Evolutionary conservation across 2,797 vertebrate species (phyloP).

Genomic region (Pantherophis alleghaniensis): DNA sequence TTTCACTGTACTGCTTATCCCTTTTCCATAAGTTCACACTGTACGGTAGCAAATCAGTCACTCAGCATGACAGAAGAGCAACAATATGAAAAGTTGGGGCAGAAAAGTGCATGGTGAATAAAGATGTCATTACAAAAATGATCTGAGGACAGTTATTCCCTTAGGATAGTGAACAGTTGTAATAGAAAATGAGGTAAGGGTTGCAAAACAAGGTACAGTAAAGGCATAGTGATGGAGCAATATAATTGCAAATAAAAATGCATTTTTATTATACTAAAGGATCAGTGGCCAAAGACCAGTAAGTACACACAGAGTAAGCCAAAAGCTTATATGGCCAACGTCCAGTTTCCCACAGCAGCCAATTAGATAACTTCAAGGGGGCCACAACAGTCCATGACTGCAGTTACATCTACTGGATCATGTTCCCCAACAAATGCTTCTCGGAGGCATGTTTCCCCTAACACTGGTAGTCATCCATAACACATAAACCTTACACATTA

Average conservation of each 20-base stretch:
- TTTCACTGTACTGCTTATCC: neutral
- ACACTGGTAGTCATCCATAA: neutral
- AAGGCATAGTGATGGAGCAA: neutral
- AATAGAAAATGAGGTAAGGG: neutral
- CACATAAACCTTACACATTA: neutral
- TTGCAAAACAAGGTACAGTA: neutral
- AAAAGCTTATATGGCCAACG: neutral
- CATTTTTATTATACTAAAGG: neutral
- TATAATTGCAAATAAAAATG: neutral
- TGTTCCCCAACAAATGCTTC: neutral
- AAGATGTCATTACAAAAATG: neutral
- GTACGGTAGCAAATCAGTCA: neutral
- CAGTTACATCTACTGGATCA: neutral
- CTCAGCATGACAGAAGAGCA: neutral
- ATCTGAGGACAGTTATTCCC: neutral
- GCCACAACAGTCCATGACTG: neutral
- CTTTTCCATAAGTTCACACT: too few relatives aligned
- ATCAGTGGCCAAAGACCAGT: neutral
- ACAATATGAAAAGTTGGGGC: neutral
- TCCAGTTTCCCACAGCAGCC: neutral
- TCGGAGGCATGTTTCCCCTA: neutral
- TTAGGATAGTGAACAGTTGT: neutral
- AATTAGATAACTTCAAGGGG: neutral
- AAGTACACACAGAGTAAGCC: neutral
- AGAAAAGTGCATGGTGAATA: neutral